phyloP scores from a whole-genome alignment of 1,140 invertebrate genomes.

The Drosophila melanica region DNA sequence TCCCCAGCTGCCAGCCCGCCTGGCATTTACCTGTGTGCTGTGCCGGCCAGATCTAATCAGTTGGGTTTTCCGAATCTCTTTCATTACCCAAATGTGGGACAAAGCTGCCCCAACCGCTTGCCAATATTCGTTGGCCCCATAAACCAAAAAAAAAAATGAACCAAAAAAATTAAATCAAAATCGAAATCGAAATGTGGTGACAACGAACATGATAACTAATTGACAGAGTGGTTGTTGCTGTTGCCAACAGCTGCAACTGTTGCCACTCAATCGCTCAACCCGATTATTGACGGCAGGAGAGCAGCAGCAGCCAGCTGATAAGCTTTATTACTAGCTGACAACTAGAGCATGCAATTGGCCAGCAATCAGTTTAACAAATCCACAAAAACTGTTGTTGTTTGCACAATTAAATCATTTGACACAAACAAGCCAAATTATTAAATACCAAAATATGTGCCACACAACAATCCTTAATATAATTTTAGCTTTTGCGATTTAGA shows the following conservation, averaged over 20 bases:
- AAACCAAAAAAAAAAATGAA: too few relatives aligned
- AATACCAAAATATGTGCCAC: too few relatives aligned
- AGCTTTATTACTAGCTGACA: constrained; percentile 48
- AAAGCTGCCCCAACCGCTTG: neutral
- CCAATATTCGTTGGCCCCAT: constrained; percentile 14
- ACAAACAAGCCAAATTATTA: constrained; percentile 1
- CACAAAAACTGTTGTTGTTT: constrained; percentile 50
- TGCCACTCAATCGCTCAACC: constrained; percentile 32
- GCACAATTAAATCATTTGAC: constrained; percentile 29
- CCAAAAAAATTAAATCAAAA: constrained; percentile 63
- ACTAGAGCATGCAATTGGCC: constrained; percentile 43
- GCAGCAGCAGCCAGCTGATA: constrained; percentile 39
- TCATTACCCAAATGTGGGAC: neutral
- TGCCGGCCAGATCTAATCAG: constrained; percentile 30
- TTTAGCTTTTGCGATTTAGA: too few relatives aligned
- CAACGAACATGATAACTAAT: constrained; percentile 79
- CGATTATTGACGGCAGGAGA: constrained; percentile 29
- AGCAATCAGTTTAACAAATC: constrained; percentile 51
- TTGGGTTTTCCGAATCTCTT: neutral
- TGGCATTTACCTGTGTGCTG: neutral
- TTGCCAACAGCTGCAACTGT: constrained; percentile 25
- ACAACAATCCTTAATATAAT: too few relatives aligned
- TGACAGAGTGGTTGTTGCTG: constrained; percentile 62
- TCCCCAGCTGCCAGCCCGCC: too few relatives aligned
- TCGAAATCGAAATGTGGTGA: constrained; percentile 70